Base-by-base conservation (phyloP, 2,113 vertebrate species). In the Seriola dumerili region DNA sequence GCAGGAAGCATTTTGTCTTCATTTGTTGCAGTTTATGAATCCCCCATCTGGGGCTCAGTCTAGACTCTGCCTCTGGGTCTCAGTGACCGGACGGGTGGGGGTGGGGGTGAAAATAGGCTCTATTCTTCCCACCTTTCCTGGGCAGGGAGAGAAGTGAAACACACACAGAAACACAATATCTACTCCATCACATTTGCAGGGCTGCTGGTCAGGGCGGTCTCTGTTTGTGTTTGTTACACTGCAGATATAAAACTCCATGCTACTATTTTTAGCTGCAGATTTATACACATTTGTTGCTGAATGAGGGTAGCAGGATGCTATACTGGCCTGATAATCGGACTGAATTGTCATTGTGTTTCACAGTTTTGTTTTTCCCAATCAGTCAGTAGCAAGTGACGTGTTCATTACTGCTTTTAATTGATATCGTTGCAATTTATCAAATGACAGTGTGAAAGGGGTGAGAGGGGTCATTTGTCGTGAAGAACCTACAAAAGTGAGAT, bases 1-100 rank as follows among this genome's bases (percentile, higher is more conserved):
- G 67, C 86, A 85, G 77, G 79, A 89, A 82, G 71, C 76, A 73
- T 79, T 90, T 89, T 88, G 79, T 88, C 90, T 91, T 89, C 67
- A 87, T 91, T 87, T 88, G 74, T 84, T 80, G 80, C n/a, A 68
- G 50, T 84, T 91, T 85, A 76, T 85, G 76, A 89, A 78, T 78
- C 64, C 46, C 19, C 67, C 55, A 55, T 80, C 29, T 68, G 83
- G 83, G 85, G 40, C 62, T 71, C 46, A 7, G 85, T 83, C 84
- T 86, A 72, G 83, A 82, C 85, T 62, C 48, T 19, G 63, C 17
- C 64, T 72, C 29, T 61, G 7, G 66, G 76, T 65, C 44, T 38
- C 16, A 11, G 50, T 7, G 71, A 79, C 80, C n/a, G 6, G 72
- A 32, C 48, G 74, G 72, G 40, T 61, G 75, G 70, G 38, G 40